A percentile compares a stretch with the other conserved stretches of the same genome.
These are phyloP conservation scores for Agapetus fuscipes DNA, from an alignment of 2,888 invertebrate genomes.

Conservation along the genomic window DNA sequence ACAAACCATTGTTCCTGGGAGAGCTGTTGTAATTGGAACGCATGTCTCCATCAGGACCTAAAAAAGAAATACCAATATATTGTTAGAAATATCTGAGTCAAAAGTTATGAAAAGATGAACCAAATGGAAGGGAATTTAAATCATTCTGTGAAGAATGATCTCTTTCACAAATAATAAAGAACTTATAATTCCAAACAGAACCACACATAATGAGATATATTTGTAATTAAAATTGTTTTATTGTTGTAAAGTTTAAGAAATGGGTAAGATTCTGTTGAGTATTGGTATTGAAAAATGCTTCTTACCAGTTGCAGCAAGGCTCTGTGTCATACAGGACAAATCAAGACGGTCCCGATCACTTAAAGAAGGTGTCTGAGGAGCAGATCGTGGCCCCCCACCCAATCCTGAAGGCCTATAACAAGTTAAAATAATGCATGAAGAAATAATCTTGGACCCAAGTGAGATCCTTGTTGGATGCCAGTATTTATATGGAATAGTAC, in stretches of 20 bases:
- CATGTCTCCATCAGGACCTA: constrained; percentile 17
- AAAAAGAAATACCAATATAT: constrained; percentile 1
- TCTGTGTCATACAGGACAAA: constrained; percentile 34
- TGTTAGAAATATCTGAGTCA: too few relatives aligned
- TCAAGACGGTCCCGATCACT: constrained; percentile 40
- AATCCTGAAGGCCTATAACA: background rate
- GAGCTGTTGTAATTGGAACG: constrained; percentile 17
- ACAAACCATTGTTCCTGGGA: constrained; percentile 18
- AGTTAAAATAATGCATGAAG: too few relatives aligned
- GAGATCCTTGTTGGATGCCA: background rate
- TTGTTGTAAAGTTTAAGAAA: too few relatives aligned
- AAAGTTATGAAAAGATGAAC: too few relatives aligned
- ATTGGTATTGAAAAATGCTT: too few relatives aligned
- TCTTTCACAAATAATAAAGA: too few relatives aligned
- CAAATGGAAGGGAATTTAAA: too few relatives aligned
- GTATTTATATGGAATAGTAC: background rate
- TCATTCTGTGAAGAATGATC: too few relatives aligned
- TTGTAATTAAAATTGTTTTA: too few relatives aligned
- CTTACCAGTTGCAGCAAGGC: constrained; percentile 37
- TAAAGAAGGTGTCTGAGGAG: constrained; percentile 48
- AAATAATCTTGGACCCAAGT: background rate
- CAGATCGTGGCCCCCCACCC: constrained; percentile 40
- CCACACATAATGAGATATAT: too few relatives aligned
- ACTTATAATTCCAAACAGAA: too few relatives aligned
- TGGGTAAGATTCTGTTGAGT: too few relatives aligned